phyloP scores from a whole-genome alignment of 2,113 vertebrate genomes.

The Larimichthys crocea region DNA sequence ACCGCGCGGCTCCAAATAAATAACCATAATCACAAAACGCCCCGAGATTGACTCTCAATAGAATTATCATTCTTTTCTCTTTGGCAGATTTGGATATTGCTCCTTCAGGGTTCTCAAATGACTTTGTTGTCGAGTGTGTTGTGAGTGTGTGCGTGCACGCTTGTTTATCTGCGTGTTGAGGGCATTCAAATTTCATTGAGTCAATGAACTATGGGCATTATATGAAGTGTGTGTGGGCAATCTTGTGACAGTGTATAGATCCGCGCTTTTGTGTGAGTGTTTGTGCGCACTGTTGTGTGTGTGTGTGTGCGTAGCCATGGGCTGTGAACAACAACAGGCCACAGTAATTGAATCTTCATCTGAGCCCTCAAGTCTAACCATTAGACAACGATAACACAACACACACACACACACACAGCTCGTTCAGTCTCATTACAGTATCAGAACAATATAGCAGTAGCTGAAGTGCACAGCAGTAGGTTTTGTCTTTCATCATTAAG shows the following conservation, averaged over 20 bases:
- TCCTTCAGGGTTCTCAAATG: constrained; percentile 82
- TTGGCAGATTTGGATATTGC: constrained; percentile 85
- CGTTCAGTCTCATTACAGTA: constrained; percentile 81
- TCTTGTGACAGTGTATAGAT: constrained; percentile 73
- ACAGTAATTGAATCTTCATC: constrained; percentile 85
- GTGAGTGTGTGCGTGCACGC: constrained; percentile 38
- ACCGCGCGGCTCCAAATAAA: constrained; percentile 81
- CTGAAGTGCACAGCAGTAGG: constrained; percentile 65
- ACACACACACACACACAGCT: constrained; percentile 46
- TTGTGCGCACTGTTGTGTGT: background rate
- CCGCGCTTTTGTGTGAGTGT: constrained; percentile 29
- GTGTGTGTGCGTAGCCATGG: constrained; percentile 66
- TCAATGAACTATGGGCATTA: constrained; percentile 76
- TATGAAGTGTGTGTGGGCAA: constrained; percentile 70
- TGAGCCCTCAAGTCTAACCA: constrained; percentile 82
- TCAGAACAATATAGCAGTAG: constrained; percentile 53
- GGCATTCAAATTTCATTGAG: constrained; percentile 73
- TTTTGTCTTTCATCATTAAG: constrained; percentile 72
- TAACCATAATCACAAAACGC: constrained; percentile 86
- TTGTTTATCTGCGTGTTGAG: constrained; percentile 65
- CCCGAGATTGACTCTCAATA: constrained; percentile 84
- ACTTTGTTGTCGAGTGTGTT: constrained; percentile 76
- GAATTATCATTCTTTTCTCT: constrained; percentile 83
- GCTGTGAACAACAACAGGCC: constrained; percentile 83
- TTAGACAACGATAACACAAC: constrained; percentile 73